Evolutionary conservation across 2,113 vertebrate genomes (phyloP).

Genomic region (Tor tambroides): DNA sequence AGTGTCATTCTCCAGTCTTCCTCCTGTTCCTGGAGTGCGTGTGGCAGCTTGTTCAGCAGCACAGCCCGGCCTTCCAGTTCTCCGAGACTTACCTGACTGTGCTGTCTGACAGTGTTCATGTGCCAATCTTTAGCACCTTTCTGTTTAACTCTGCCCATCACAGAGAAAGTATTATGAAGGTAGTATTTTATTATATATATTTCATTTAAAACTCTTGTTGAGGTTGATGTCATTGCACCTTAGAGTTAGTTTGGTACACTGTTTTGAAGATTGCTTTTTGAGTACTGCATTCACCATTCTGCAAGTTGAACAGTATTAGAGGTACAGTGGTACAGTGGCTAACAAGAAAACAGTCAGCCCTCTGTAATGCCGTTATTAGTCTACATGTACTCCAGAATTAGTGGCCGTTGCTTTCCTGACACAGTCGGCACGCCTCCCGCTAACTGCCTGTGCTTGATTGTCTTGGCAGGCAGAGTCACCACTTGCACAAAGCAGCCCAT

Average conservation of each 20-base stretch:
- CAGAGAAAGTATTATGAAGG: slow-evolving; percentile 72
- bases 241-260: too few species aligned
- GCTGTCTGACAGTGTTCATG: slow-evolving; percentile 85
- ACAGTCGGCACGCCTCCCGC: slow-evolving; percentile 13
- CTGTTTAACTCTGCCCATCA: slow-evolving; percentile 87
- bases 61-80: slow-evolving; percentile 85
- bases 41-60: slow-evolving; percentile 85
- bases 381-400: background rate
- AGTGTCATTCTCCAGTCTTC: slow-evolving; percentile 81
- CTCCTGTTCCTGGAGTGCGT: slow-evolving; percentile 88
- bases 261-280: background rate
- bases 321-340: background rate
- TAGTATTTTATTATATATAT: slow-evolving; percentile 48
- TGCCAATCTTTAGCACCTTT: slow-evolving; percentile 89
- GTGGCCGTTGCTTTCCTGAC: background rate
- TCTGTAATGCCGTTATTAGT: slow-evolving; percentile 26
- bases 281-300: background rate
- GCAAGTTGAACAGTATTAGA: background rate
- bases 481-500: slow-evolving; percentile 75
- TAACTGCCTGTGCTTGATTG: slow-evolving; percentile 65
- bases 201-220: background rate
- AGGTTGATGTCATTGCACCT: background rate
- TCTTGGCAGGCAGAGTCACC: slow-evolving; percentile 80
- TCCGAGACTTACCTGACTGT: slow-evolving; percentile 90
- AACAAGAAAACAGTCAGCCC: slow-evolving; percentile 39